Percentiles rank a stretch among this genome's conserved stretches.
phyloP scores from a whole-genome alignment of 92 coral and sea anemone genomes.

The Siderastrea radians region DNA sequence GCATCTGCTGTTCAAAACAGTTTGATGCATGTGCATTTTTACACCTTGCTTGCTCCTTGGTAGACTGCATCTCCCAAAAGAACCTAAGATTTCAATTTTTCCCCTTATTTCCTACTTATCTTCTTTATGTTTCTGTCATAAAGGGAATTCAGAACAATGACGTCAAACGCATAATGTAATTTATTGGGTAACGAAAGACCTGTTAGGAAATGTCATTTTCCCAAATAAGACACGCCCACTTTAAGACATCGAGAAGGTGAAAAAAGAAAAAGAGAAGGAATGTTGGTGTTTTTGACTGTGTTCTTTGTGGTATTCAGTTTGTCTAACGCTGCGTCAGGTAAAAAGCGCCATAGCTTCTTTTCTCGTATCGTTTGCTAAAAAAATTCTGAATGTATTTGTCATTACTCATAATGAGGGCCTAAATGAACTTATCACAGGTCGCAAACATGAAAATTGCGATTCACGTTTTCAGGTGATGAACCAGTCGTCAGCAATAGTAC shows the following conservation, averaged over 20 bases:
- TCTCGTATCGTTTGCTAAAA: too few relatives aligned
- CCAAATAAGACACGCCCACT: constrained; percentile 13
- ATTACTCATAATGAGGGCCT: too few relatives aligned
- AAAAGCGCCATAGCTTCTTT: neutral
- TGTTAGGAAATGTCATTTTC: neutral
- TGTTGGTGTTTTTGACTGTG: neutral
- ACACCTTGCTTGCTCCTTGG: too few relatives aligned
- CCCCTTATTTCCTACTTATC: too few relatives aligned
- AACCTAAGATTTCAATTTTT: too few relatives aligned
- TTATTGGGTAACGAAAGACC: neutral
- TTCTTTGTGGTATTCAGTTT: neutral
- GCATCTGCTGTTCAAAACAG: too few relatives aligned
- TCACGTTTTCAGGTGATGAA: neutral
- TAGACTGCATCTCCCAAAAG: too few relatives aligned
- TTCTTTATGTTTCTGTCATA: too few relatives aligned
- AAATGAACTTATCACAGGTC: too few relatives aligned
- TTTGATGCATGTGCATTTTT: too few relatives aligned
- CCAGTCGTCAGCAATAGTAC: neutral
- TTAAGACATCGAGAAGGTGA: neutral
- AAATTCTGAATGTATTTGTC: too few relatives aligned
- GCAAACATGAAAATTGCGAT: too few relatives aligned
- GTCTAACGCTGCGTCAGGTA: constrained; percentile 17
- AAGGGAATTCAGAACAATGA: neutral
- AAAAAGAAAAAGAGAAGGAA: neutral
- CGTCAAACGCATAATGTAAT: neutral